A percentile compares a stretch with the other conserved stretches of the same genome.
Evolutionary conservation across 2,888 invertebrate genomes (phyloP).

Genomic region (Pinctada fucata): DNA sequence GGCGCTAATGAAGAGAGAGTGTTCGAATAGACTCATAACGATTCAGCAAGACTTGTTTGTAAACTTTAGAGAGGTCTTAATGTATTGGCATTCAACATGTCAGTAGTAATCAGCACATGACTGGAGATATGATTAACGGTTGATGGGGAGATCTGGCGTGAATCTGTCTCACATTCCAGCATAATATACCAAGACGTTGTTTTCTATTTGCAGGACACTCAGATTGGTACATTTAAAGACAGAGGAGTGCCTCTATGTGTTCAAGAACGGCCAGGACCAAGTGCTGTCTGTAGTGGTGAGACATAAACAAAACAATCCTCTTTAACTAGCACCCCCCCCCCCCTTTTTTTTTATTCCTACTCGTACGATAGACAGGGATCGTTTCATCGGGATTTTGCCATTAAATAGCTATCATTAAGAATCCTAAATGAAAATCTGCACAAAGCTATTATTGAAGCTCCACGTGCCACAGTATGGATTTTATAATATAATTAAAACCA

Average conservation of each 20-base stretch:
- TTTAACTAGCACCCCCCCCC: too few relatives aligned
- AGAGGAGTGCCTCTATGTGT: conserved; percentile 55
- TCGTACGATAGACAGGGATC: too few relatives aligned
- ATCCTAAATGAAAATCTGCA: too few relatives aligned
- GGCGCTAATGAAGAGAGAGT: not conserved
- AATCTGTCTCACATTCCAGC: too few relatives aligned
- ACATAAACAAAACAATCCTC: not conserved
- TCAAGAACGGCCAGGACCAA: conserved; percentile 50
- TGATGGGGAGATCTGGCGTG: too few relatives aligned
- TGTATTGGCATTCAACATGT: not conserved
- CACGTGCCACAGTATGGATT: too few relatives aligned
- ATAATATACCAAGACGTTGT: not conserved
- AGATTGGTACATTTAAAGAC: conserved; percentile 59
- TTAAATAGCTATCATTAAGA: too few relatives aligned
- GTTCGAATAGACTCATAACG: not conserved
- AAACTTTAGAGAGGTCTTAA: not conserved
- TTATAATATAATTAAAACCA: too few relatives aligned
- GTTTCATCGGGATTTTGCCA: too few relatives aligned
- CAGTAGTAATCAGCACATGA: not conserved
- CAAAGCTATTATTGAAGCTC: too few relatives aligned
- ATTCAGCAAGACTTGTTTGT: not conserved
- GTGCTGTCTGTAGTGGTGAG: conserved; percentile 58
- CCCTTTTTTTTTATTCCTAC: too few relatives aligned
- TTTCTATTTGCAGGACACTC: conserved; percentile 57
- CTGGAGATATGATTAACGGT: too few relatives aligned